Conservation (phyloP, 2,888 invertebrate species). For the Drosophila mayaguana region DNA sequence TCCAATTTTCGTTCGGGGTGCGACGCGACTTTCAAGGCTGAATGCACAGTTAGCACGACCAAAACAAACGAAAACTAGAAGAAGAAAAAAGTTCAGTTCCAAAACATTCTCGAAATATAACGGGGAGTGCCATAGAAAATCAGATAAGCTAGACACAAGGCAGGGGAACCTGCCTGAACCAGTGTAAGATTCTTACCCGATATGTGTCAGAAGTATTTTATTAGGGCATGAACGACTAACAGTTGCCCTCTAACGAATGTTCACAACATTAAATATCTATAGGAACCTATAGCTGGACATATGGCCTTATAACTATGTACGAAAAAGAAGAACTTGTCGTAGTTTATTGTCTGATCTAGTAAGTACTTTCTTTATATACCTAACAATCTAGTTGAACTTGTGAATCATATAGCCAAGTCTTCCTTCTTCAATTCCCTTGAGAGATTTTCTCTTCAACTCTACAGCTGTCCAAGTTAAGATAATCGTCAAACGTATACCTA, state of each 20-base stretch:
- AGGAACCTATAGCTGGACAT: no score
- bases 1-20: conserved; percentile 4
- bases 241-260: neutral
- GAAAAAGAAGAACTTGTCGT: no score
- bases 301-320: no score
- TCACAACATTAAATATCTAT: no score
- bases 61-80: neutral
- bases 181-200: neutral
- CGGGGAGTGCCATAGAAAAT: conserved; percentile 32
- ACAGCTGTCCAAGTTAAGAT: no score
- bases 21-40: conserved; percentile 37
- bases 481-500: neutral
- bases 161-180: neutral
- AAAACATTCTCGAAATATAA: neutral
- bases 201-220: neutral
- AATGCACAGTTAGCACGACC: conserved; percentile 42
- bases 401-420: neutral
- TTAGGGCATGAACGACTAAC: neutral
- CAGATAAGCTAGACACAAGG: neutral
- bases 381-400: no score
- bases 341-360: no score
- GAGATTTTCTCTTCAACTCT: neutral
- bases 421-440: neutral
- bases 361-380: no score
- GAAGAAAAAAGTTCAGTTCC: neutral